These are phyloP conservation scores for Ethmia dodecea DNA, from an alignment of 2,888 invertebrate genomes.

Conservation along the genomic window DNA sequence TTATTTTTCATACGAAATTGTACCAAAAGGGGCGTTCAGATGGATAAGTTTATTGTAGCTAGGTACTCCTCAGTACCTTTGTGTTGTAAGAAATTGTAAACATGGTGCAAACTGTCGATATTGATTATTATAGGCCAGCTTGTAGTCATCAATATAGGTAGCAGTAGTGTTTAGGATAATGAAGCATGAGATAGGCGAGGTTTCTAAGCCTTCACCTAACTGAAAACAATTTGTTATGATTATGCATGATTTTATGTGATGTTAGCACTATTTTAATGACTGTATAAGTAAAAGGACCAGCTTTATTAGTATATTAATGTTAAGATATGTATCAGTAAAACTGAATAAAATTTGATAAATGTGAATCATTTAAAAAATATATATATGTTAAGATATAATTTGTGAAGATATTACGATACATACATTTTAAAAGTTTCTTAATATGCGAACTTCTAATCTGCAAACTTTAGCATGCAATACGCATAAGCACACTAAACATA, in stretches of 20 bases:
- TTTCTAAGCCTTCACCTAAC: background rate
- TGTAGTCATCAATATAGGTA: slow-evolving; percentile 30
- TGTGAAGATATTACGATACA: no score
- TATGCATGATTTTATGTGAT: slow-evolving; percentile 54
- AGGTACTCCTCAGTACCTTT: slow-evolving; percentile 11
- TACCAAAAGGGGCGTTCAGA: background rate
- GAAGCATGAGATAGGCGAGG: background rate
- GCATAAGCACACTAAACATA: no score
- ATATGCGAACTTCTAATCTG: no score
- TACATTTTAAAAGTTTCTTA: no score
- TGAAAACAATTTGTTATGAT: slow-evolving; percentile 42
- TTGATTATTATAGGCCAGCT: slow-evolving; percentile 35
- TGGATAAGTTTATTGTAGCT: background rate
- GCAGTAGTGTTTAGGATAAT: slow-evolving; percentile 12
- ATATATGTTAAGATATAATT: no score
- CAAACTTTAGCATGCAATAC: no score
- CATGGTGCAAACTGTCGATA: slow-evolving; percentile 47
- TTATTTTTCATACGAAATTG: no score
- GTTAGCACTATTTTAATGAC: slow-evolving; percentile 30
- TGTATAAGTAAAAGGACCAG: slow-evolving; percentile 64
- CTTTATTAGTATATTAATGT: slow-evolving; percentile 47
- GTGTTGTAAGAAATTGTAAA: slow-evolving; percentile 26
- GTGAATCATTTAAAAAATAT: no score
- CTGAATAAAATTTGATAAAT: slow-evolving; percentile 44
- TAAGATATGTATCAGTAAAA: slow-evolving; percentile 52